These are phyloP conservation scores for Noctua janthina DNA, from an alignment of 2,888 invertebrate species.

Conservation along the genomic window DNA sequence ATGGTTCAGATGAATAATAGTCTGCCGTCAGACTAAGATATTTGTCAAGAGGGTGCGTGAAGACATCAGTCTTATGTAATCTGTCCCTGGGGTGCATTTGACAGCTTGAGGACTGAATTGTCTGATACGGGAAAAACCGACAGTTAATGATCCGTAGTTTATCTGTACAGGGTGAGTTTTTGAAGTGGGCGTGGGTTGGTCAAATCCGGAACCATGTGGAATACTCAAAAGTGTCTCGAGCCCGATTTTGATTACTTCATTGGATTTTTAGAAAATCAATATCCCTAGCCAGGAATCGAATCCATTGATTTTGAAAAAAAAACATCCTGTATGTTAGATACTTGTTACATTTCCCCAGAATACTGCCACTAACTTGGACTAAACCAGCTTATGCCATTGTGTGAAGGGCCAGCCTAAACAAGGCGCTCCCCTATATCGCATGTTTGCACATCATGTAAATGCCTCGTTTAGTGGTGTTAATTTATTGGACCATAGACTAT, in stretches of 20 bases:
- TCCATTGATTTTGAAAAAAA: too few species aligned
- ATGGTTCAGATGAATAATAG: slow-evolving; percentile 53
- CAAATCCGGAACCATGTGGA: too few species aligned
- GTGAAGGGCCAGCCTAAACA: slow-evolving; percentile 19
- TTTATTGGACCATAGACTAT: slow-evolving; percentile 43
- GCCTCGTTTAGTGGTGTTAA: slow-evolving; percentile 32
- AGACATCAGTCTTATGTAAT: slow-evolving; percentile 57
- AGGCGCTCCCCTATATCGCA: slow-evolving; percentile 45
- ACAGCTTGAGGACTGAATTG: slow-evolving; percentile 15
- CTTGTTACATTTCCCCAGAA: not conserved
- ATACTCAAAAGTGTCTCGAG: too few species aligned
- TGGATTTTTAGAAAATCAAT: too few species aligned
- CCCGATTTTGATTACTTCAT: too few species aligned
- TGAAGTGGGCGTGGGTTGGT: too few species aligned
- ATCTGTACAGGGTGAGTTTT: too few species aligned
- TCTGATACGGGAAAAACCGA: slow-evolving; percentile 38
- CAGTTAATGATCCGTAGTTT: slow-evolving; percentile 42
- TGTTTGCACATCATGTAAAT: slow-evolving; percentile 38
- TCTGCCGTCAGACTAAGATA: slow-evolving; percentile 53
- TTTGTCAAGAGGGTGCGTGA: slow-evolving; percentile 51
- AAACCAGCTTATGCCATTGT: slow-evolving; percentile 15
- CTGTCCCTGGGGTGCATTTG: slow-evolving; percentile 46
- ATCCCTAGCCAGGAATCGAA: too few species aligned
- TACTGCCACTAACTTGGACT: not conserved
- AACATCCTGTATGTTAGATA: too few species aligned